These are phyloP conservation scores for Thecophora atra DNA, from an alignment of 2,888 invertebrate genomes.

Conservation along the genomic window DNA sequence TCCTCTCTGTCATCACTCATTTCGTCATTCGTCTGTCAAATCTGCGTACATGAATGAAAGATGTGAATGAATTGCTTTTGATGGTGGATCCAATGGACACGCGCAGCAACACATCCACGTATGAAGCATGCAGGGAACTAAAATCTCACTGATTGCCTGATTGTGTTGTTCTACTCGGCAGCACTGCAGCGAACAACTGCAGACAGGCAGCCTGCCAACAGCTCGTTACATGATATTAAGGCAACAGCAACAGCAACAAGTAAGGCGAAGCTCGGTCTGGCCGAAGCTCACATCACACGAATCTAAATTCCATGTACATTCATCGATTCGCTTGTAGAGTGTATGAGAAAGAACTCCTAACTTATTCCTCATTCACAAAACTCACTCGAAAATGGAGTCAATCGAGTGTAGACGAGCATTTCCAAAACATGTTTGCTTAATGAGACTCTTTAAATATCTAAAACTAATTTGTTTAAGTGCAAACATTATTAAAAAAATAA, in stretches of 20 bases:
- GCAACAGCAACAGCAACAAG: constrained; percentile 17
- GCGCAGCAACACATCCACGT: neutral
- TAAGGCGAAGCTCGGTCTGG: neutral
- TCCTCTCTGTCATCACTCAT: neutral
- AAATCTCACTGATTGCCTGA: neutral
- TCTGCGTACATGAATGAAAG: constrained; percentile 16
- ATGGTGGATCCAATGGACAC: constrained; percentile 27
- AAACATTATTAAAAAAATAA: too few relatives aligned
- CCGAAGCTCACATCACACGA: neutral
- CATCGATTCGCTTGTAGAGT: too few relatives aligned
- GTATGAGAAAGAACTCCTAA: too few relatives aligned
- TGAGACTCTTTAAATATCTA: too few relatives aligned
- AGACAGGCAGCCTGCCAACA: constrained; percentile 36
- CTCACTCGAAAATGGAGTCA: neutral
- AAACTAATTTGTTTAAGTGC: too few relatives aligned
- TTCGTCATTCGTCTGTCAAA: neutral
- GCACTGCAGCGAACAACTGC: constrained; percentile 13
- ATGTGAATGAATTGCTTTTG: constrained; percentile 34
- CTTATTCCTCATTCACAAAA: too few relatives aligned
- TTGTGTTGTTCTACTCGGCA: neutral
- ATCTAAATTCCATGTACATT: too few relatives aligned
- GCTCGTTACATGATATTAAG: constrained; percentile 20
- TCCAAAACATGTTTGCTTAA: too few relatives aligned
- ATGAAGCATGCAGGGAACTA: constrained; percentile 8
- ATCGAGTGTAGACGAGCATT: neutral